Evolutionary conservation across 2,888 invertebrate genomes (phyloP).

Genomic region (Agrypnus murinus): DNA sequence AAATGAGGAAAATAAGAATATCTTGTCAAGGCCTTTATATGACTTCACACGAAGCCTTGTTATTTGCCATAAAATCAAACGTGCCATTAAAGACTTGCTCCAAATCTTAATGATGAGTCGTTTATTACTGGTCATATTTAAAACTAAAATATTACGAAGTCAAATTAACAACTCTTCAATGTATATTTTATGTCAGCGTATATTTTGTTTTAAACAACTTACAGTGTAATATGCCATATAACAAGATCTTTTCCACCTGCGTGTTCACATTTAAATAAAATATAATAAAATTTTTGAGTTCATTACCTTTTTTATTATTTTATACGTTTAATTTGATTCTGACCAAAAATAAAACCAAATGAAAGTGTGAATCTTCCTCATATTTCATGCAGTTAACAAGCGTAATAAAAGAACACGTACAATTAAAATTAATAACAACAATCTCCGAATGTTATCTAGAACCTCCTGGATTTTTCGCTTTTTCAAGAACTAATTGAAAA

Average conservation of each 20-base stretch:
- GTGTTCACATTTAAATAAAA: constrained; percentile 33
- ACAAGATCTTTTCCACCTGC: constrained; percentile 25
- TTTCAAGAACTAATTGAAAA: constrained; percentile 57
- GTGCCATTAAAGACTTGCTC: constrained; percentile 12
- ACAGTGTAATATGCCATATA: constrained; percentile 17
- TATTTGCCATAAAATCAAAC: constrained; percentile 11
- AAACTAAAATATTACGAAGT: constrained; percentile 25
- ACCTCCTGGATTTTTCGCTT: constrained; percentile 42
- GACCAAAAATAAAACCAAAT: constrained; percentile 2
- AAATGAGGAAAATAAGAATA: background rate
- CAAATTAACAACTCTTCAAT: constrained; percentile 28
- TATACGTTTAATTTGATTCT: constrained; percentile 5
- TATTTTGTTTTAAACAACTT: constrained; percentile 33
- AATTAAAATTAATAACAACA: constrained; percentile 53
- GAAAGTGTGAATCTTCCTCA: background rate
- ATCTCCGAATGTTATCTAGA: constrained; percentile 53
- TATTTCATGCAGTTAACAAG: constrained; percentile 37
- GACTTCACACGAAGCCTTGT: background rate
- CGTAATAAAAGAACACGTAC: constrained; percentile 27
- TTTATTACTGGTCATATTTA: constrained; percentile 24
- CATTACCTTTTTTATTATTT: constrained; percentile 11
- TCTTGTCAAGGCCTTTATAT: background rate
- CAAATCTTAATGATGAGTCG: constrained; percentile 27
- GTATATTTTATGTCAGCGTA: constrained; percentile 29
- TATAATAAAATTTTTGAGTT: constrained; percentile 1